phyloP scores from a whole-genome alignment of 2,888 invertebrate species.

The Erebia ligea region DNA sequence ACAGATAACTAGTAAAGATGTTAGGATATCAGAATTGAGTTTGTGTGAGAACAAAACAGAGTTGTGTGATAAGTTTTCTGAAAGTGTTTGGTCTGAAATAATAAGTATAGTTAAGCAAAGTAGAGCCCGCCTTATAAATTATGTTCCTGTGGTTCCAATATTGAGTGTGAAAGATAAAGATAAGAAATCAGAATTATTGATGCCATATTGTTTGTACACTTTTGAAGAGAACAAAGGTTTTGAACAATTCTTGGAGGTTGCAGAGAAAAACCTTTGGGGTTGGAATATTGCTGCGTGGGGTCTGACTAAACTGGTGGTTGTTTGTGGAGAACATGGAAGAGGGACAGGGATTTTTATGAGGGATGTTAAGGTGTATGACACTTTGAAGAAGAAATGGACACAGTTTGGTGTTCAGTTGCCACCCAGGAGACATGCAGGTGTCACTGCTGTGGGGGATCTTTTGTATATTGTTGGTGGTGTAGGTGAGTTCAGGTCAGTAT shows the following conservation, averaged over 20 bases:
- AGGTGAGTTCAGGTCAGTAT: conserved; percentile 72
- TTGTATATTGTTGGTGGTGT: conserved; percentile 71
- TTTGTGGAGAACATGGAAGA: conserved; percentile 68
- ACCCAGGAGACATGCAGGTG: conserved; percentile 62
- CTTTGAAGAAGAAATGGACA: conserved; percentile 62
- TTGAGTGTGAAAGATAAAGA: conserved; percentile 55
- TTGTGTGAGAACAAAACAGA: conserved; percentile 47
- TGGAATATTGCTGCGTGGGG: conserved; percentile 71
- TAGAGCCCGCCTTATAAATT: conserved; percentile 51
- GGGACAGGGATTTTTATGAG: conserved; percentile 67
- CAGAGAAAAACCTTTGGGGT: conserved; percentile 70
- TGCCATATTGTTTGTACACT: conserved; percentile 59
- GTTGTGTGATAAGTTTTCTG: conserved; percentile 57
- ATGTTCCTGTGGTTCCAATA: conserved; percentile 58
- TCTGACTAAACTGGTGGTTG: conserved; percentile 60
- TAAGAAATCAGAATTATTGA: conserved; percentile 48
- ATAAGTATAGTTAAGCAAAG: conserved; percentile 55
- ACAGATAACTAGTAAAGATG: conserved; percentile 46
- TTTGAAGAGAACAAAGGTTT: conserved; percentile 57
- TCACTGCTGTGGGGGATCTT: conserved; percentile 58
- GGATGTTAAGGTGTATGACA: conserved; percentile 68
- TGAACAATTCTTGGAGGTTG: conserved; percentile 64
- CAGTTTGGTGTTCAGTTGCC: conserved; percentile 65
- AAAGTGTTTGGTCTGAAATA: conserved; percentile 63
- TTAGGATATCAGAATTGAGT: conserved; percentile 43